Base-by-base conservation (phyloP, 2,888 invertebrate species). In the Allacma fusca region DNA sequence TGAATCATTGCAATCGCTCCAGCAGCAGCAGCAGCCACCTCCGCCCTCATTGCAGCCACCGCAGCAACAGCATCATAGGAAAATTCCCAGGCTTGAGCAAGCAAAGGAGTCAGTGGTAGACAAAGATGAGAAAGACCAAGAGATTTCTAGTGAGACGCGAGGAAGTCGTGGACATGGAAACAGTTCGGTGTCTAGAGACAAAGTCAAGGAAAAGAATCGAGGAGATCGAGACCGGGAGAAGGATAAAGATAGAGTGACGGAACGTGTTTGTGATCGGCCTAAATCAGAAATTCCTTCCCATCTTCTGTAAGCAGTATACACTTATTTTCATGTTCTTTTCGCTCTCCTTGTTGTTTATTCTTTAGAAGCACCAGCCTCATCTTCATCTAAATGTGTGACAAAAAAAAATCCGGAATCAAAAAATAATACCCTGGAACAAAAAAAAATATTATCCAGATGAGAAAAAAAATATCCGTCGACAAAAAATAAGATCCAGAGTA, bases 261-360 rank as follows among this genome's bases (percentile, higher is more conserved):
- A 78, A 26, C 67, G 75, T 68, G 78, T 57, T 64, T 70, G 79
- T 65, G 78, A 77, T 40, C 64, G 72, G 23, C 43, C 78, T 57
- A 79, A 79, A 77, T 78, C 85, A 19, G 87, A 88, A 70, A 86
- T 86, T 81, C 88, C 88, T 59, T 90, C 90, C 84, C 91, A 90
- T 86, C 87, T 90, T 85, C 88, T 88, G 91, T 91, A 86, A 89
- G 89, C 87, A 16, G 50, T 50, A 50, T 50, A 50, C 50, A 9
- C 16, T 50, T 50, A 50, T 19, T 19, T 50, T 50, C 16, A 12
- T 50, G 50, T n/a, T 50, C 5, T 50, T 50, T 50, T 50, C 50
- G 19, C 50, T 16, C 50, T 5, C 5, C 50, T 50, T 50, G 50
- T n/a, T 50, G 5, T 50, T 50, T 50, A 50, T 16, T 19, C 50